Percentiles rank a stretch among this genome's conserved stretches.
These are phyloP conservation scores for Pemphredon lugubris DNA, from an alignment of 2,888 invertebrate species.

Conservation along the genomic window DNA sequence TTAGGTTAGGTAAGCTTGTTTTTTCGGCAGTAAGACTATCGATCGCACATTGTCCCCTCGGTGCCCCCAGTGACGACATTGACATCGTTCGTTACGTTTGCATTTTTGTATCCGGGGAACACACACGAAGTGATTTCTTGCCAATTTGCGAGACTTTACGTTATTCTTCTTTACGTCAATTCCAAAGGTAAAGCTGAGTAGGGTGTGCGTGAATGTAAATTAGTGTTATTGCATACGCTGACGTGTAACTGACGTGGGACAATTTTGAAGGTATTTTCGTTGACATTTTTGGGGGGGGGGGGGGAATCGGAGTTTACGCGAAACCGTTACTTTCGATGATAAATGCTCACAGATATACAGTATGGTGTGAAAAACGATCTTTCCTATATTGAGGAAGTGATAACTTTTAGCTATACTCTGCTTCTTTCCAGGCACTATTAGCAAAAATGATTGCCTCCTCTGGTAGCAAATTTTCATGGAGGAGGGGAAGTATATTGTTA, in stretches of 20 bases:
- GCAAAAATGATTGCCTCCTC: slow-evolving; percentile 82
- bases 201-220: slow-evolving; percentile 6
- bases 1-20: slow-evolving; percentile 55
- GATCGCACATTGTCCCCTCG: slow-evolving; percentile 64
- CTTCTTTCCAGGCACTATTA: slow-evolving; percentile 77
- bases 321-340: too few relatives aligned
- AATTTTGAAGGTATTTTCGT: not conserved
- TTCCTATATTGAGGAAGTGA: not conserved
- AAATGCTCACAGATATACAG: too few relatives aligned
- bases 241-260: not conserved
- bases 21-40: slow-evolving; percentile 61
- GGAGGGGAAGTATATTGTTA: slow-evolving; percentile 85
- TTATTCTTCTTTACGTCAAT: slow-evolving; percentile 7
- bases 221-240: too few relatives aligned
- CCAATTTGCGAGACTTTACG: too few relatives aligned
- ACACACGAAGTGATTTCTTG: slow-evolving; percentile 5
- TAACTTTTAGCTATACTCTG: not conserved
- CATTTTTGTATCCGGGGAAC: slow-evolving; percentile 37
- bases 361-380: not conserved
- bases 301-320: too few relatives aligned
- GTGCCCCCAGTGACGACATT: slow-evolving; percentile 52
- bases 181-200: slow-evolving; percentile 13
- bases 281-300: too few relatives aligned
- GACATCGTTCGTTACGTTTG: slow-evolving; percentile 36
- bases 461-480: slow-evolving; percentile 84